A percentile compares a stretch with the other conserved stretches of the same genome.
phyloP scores from a whole-genome alignment of 2,113 vertebrate species.

The Percopsis transmontana region DNA sequence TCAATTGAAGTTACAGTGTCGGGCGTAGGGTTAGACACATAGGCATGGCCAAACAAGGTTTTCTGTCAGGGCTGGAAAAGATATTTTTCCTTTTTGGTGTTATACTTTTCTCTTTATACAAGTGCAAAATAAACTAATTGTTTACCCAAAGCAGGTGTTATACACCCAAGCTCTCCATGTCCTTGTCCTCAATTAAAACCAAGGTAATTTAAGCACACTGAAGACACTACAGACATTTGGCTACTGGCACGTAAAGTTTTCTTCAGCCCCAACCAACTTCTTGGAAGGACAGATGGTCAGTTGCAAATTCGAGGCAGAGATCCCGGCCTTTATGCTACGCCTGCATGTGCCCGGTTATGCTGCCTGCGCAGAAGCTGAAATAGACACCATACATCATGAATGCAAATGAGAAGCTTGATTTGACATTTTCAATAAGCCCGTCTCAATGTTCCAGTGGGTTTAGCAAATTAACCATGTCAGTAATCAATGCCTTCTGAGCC shows the following conservation, averaged over 20 bases:
- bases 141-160: too few species aligned
- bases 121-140: too few species aligned
- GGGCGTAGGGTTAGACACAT: neutral
- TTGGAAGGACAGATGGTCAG: conserved; percentile 68
- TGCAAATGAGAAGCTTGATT: conserved; percentile 79
- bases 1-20: too few species aligned
- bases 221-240: conserved; percentile 22
- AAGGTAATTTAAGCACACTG: conserved; percentile 21
- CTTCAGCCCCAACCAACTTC: conserved; percentile 26
- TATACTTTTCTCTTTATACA: too few species aligned
- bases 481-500: conserved; percentile 77
- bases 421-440: conserved; percentile 82
- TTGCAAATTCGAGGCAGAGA: conserved; percentile 56
- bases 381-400: conserved; percentile 76
- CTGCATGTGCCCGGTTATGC: conserved; percentile 65
- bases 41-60: neutral
- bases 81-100: too few species aligned
- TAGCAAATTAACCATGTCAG: conserved; percentile 81
- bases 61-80: too few species aligned
- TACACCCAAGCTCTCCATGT: conserved; percentile 4
- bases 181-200: conserved; percentile 23
- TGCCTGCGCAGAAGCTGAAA: conserved; percentile 70
- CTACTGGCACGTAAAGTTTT: neutral
- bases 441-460: conserved; percentile 76
- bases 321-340: conserved; percentile 47